phyloP scores from a whole-genome alignment of 2,888 invertebrate genomes.

The Keiferia lycopersicella region DNA sequence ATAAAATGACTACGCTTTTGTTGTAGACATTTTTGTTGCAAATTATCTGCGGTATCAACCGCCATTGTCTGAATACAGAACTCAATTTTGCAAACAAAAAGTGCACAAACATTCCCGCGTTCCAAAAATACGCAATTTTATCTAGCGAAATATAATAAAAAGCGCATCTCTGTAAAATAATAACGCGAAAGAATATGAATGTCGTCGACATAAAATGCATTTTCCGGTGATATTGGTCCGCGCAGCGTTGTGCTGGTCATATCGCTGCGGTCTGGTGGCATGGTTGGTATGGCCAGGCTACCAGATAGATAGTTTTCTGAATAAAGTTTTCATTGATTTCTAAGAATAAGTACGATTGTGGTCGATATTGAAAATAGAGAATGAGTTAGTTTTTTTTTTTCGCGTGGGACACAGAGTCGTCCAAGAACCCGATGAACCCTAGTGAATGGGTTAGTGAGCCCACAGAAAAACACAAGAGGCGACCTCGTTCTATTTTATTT shows the following conservation, averaged over 20 bases:
- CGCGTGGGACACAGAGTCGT: too few relatives aligned
- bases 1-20: too few relatives aligned
- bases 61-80: background rate
- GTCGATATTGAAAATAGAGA: too few relatives aligned
- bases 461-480: too few relatives aligned
- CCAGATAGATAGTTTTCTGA: too few relatives aligned
- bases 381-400: too few relatives aligned
- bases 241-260: slow-evolving; percentile 57
- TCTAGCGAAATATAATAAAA: slow-evolving; percentile 28
- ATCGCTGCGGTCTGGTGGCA: slow-evolving; percentile 39
- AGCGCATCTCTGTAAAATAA: slow-evolving; percentile 21
- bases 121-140: slow-evolving; percentile 27
- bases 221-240: slow-evolving; percentile 64
- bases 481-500: too few relatives aligned
- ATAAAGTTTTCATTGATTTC: too few relatives aligned
- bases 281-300: slow-evolving; percentile 32
- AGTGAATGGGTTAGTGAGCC: too few relatives aligned
- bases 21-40: background rate
- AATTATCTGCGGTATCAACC: background rate
- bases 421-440: too few relatives aligned
- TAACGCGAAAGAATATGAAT: slow-evolving; percentile 26
- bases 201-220: slow-evolving; percentile 55
- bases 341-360: too few relatives aligned
- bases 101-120: background rate
- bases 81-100: slow-evolving; percentile 4